Conservation (phyloP, 2,797 vertebrate species). For the Triplophysa bombifrons region DNA sequence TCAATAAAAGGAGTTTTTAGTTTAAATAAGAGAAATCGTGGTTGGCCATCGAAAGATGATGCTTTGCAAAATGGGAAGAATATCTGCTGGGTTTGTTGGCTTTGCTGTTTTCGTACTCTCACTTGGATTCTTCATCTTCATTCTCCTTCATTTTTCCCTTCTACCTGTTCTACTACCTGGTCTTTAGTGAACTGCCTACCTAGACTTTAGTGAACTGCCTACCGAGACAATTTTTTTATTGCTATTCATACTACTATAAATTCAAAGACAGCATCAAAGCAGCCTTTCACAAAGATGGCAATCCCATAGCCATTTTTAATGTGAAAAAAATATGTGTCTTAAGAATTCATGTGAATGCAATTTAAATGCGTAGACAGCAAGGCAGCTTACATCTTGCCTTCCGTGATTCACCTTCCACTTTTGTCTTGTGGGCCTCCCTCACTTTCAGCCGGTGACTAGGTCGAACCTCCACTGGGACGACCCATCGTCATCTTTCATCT, state of each 20-base stretch:
- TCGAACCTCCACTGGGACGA: constrained; percentile 28
- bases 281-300: background rate
- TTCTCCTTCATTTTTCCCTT: too few species aligned
- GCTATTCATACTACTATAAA: too few species aligned
- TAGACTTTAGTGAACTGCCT: background rate
- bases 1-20: constrained; percentile 41
- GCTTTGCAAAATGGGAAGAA: background rate
- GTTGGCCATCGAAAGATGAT: background rate
- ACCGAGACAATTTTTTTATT: too few species aligned
- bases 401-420: constrained; percentile 11
- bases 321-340: background rate
- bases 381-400: constrained; percentile 9
- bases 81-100: background rate
- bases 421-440: constrained; percentile 29
- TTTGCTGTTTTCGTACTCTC: constrained; percentile 1
- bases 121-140: too few species aligned
- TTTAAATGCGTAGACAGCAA: background rate
- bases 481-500: constrained; percentile 42
- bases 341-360: background rate
- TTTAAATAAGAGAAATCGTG: background rate
- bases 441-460: constrained; percentile 22
- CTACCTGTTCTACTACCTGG: background rate
- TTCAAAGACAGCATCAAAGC: background rate
- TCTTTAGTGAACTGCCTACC: background rate
- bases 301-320: background rate